A percentile compares a stretch with the other conserved stretches of the same genome.
Evolutionary conservation across 2,888 invertebrate species (phyloP).

Genomic region (Nematopogon swammerdamellus): DNA sequence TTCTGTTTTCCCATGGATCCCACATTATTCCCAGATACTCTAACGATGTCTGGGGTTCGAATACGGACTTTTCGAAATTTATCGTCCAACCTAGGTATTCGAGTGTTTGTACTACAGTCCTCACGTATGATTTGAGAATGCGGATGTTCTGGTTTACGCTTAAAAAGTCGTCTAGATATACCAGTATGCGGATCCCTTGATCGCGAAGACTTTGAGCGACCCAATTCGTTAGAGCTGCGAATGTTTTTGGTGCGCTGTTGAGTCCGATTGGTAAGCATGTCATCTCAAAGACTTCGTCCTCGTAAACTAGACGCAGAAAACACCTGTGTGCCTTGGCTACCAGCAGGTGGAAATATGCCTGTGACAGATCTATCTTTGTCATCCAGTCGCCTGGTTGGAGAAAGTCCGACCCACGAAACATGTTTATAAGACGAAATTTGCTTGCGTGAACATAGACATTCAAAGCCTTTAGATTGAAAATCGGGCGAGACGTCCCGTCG

Average conservation of each 20-base stretch:
- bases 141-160: conserved; percentile 6
- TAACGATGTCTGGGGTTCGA: not conserved
- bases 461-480: not conserved
- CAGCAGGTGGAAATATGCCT: not conserved
- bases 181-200: conserved; percentile 13
- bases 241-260: conserved; percentile 13
- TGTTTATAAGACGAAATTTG: not conserved
- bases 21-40: not conserved
- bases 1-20: not conserved
- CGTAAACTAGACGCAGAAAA: conserved; percentile 10
- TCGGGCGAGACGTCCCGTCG: not conserved
- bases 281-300: conserved; percentile 5
- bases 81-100: not conserved
- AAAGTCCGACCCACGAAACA: not conserved
- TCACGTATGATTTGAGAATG: not conserved
- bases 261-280: conserved; percentile 16
- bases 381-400: not conserved
- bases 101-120: not conserved
- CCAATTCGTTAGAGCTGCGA: conserved; percentile 15
- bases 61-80: not conserved
- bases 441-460: not conserved
- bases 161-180: conserved; percentile 17
- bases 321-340: conserved; percentile 8
- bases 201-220: conserved; percentile 11
- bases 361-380: not conserved